These are phyloP conservation scores for Dryobates pubescens DNA, from an alignment of 2,797 vertebrate species.

Conservation along the genomic window DNA sequence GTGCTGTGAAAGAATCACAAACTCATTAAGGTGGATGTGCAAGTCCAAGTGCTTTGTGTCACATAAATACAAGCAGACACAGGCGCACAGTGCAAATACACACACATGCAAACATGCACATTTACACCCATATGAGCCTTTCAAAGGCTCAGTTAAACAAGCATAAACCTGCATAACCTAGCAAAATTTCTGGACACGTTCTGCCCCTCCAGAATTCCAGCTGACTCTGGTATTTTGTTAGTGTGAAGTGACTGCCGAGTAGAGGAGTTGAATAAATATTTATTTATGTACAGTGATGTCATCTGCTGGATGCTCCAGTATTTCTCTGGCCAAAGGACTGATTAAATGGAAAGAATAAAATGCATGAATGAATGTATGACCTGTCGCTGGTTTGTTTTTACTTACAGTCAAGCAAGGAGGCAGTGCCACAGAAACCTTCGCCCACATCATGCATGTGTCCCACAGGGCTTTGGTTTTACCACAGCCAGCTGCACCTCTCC, in stretches of 20 bases:
- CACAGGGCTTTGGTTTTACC: not conserved
- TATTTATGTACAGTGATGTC: slow-evolving; percentile 28
- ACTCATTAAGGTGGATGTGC: no score
- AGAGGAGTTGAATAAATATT: slow-evolving; percentile 30
- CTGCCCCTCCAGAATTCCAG: slow-evolving; percentile 24
- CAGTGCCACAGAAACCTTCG: slow-evolving; percentile 1
- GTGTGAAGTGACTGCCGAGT: not conserved
- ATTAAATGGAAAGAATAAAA: slow-evolving; percentile 9
- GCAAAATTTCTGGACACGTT: not conserved
- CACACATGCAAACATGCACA: not conserved
- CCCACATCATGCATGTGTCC: not conserved
- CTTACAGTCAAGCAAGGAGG: not conserved
- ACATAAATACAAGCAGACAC: not conserved
- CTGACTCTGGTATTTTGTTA: slow-evolving; percentile 30
- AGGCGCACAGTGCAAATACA: not conserved
- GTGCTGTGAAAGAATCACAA: not conserved
- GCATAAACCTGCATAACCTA: not conserved
- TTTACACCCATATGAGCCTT: not conserved
- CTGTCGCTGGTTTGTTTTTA: not conserved
- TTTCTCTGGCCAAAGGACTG: not conserved
- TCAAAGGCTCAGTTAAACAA: not conserved
- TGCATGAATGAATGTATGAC: not conserved
- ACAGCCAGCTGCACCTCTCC: not conserved
- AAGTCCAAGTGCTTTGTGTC: no score
- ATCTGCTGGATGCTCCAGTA: not conserved